phyloP scores from a whole-genome alignment of 2,797 vertebrate species.

The Echiichthys vipera region DNA sequence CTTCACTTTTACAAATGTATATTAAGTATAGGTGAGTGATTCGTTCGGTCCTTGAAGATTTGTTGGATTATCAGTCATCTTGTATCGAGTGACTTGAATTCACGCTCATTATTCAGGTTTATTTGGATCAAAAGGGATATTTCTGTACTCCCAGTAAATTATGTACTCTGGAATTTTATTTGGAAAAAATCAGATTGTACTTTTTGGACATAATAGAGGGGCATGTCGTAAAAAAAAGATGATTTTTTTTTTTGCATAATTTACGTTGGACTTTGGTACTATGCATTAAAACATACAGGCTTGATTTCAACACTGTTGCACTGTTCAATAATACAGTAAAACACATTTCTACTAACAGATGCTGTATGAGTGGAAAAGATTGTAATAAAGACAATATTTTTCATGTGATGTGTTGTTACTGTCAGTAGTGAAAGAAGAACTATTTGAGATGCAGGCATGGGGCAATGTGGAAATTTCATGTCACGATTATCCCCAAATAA shows the following conservation, averaged over 20 bases:
- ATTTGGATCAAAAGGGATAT: conserved; percentile 71
- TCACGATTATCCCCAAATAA: too few relatives aligned
- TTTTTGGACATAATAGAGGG: conserved; percentile 9
- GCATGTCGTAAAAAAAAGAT: conserved; percentile 26
- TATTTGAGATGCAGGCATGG: too few relatives aligned
- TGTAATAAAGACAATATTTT: conserved; percentile 84
- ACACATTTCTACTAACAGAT: conserved; percentile 75
- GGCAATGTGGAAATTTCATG: too few relatives aligned
- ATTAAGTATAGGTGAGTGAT: conserved; percentile 48
- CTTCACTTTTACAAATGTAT: conserved; percentile 43
- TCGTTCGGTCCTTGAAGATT: conserved; percentile 47
- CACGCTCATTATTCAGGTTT: conserved; percentile 54
- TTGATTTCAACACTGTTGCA: conserved; percentile 65
- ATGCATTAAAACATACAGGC: conserved; percentile 70
- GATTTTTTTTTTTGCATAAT: conserved; percentile 22
- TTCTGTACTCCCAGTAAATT: conserved; percentile 40
- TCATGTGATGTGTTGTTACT: conserved; percentile 49
- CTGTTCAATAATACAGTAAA: conserved; percentile 66
- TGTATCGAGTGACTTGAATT: too few relatives aligned
- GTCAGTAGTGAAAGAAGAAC: not conserved
- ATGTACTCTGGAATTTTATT: conserved; percentile 47
- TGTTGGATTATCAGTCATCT: conserved; percentile 40
- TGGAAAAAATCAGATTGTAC: conserved; percentile 36
- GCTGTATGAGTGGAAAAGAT: conserved; percentile 65
- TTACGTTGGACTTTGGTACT: conserved; percentile 56